Evolutionary conservation across 92 coral and sea anemone species (phyloP).

Genomic region (Siderastrea siderea): DNA sequence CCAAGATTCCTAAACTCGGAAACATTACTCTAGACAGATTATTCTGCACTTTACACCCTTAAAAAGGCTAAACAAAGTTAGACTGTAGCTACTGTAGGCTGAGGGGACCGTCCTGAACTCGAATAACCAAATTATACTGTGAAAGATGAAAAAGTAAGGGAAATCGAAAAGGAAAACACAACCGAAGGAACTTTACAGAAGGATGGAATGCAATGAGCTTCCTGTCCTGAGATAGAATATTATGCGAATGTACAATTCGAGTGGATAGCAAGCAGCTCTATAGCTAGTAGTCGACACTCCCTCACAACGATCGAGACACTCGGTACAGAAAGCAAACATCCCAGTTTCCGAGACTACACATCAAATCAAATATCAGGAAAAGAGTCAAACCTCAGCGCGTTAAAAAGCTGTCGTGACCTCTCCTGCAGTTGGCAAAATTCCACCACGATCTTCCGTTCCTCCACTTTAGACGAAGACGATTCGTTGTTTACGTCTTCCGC

Average conservation of each 20-base stretch:
- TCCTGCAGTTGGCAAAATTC: conserved; percentile 96
- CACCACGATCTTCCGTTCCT: conserved; percentile 84
- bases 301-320: not conserved
- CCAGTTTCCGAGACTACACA: not conserved
- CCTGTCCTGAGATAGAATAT: no score
- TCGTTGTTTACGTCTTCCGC: conserved; percentile 84
- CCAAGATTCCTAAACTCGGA: no score
- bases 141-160: no score
- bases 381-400: conserved; percentile 81
- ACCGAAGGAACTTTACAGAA: no score
- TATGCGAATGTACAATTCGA: no score
- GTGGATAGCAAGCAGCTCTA: no score
- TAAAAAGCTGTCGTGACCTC: conserved; percentile 88
- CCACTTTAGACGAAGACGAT: conserved; percentile 46
- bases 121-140: not conserved
- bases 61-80: no score
- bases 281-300: not conserved
- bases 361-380: not conserved
- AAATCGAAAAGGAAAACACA: no score
- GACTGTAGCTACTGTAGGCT: not conserved
- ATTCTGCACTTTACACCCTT: no score
- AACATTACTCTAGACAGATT: no score
- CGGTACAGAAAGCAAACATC: no score
- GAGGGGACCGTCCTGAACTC: conserved; percentile 4
- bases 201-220: no score